phyloP scores from a whole-genome alignment of 2,797 vertebrate species.

The Anguilla marmorata region DNA sequence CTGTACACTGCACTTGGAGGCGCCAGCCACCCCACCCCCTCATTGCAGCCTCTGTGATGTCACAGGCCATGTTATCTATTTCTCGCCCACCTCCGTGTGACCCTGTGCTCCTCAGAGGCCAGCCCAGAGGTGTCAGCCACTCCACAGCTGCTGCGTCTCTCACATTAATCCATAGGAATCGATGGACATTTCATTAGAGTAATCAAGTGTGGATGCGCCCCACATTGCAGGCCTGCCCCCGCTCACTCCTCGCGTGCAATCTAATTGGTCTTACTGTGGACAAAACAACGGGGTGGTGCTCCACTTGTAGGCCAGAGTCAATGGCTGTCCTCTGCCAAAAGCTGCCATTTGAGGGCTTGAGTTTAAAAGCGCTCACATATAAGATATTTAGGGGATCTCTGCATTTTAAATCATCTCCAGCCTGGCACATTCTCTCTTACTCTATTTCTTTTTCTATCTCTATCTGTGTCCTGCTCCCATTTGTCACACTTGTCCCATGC shows the following conservation, averaged over 20 bases:
- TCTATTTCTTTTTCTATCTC: not conserved
- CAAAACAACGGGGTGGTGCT: not conserved
- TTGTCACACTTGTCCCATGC: constrained; percentile 41
- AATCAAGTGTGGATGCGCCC: constrained; percentile 76
- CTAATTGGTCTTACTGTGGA: constrained; percentile 75
- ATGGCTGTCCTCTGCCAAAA: constrained; percentile 69
- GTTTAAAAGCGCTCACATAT: constrained; percentile 67
- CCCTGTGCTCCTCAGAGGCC: constrained; percentile 55
- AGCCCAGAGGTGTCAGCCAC: constrained; percentile 71
- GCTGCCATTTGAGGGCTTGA: constrained; percentile 65
- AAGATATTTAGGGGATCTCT: constrained; percentile 50
- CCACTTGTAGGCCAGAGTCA: constrained; percentile 42
- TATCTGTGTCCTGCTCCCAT: constrained; percentile 41
- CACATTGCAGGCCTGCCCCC: constrained; percentile 68
- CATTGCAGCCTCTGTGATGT: constrained; percentile 38
- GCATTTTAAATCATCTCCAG: constrained; percentile 44
- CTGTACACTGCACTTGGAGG: not conserved
- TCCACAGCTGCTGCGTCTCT: constrained; percentile 76
- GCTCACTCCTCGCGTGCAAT: constrained; percentile 60
- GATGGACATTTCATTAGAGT: constrained; percentile 86
- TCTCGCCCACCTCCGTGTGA: constrained; percentile 37
- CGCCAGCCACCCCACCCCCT: not conserved
- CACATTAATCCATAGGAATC: constrained; percentile 82
- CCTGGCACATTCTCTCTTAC: constrained; percentile 31
- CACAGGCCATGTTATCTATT: constrained; percentile 33